These are phyloP conservation scores for Drosophila anomelani DNA, from an alignment of 2,888 invertebrate species.

Conservation along the genomic window DNA sequence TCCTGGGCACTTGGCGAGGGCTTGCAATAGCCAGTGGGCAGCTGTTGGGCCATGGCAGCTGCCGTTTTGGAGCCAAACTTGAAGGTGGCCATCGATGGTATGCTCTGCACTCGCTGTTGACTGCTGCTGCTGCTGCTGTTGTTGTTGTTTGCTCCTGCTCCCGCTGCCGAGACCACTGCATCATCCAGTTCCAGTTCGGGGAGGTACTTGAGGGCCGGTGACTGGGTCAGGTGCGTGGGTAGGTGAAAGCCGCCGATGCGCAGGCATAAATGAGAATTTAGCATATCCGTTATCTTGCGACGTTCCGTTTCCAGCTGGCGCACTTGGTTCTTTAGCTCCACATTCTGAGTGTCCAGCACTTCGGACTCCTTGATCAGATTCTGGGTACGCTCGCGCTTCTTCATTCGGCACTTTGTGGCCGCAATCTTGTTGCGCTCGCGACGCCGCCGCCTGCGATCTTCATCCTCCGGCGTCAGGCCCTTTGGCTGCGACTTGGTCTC, in stretches of 20 bases:
- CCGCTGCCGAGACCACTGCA: neutral
- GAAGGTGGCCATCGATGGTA: slow-evolving; percentile 84
- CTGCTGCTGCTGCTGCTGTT: slow-evolving; percentile 32
- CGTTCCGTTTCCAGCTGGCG: slow-evolving; percentile 92
- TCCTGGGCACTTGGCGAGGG: slow-evolving; percentile 83
- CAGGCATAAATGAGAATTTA: slow-evolving; percentile 90
- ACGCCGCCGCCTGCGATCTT: slow-evolving; percentile 93
- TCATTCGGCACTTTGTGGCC: slow-evolving; percentile 96
- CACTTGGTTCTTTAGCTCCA: slow-evolving; percentile 92
- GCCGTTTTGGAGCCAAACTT: slow-evolving; percentile 76
- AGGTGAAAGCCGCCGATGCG: slow-evolving; percentile 81
- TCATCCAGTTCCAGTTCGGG: slow-evolving; percentile 80
- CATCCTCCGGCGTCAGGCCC: slow-evolving; percentile 94
- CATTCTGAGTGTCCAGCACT: slow-evolving; percentile 93
- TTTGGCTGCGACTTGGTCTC: slow-evolving; percentile 83
- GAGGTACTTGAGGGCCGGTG: slow-evolving; percentile 83
- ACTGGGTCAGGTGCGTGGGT: slow-evolving; percentile 81
- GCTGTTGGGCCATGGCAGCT: slow-evolving; percentile 74
- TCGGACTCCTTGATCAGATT: slow-evolving; percentile 95
- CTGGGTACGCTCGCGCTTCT: slow-evolving; percentile 95
- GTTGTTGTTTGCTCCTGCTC: neutral
- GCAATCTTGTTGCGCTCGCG: slow-evolving; percentile 97
- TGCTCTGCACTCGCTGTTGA: slow-evolving; percentile 77
- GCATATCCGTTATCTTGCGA: slow-evolving; percentile 91
- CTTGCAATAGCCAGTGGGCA: slow-evolving; percentile 84